Percentiles rank a stretch among this genome's conserved stretches.
Evolutionary conservation across 2,888 invertebrate genomes (phyloP).

Genomic region (Liopterus haemorrhoidalis): DNA sequence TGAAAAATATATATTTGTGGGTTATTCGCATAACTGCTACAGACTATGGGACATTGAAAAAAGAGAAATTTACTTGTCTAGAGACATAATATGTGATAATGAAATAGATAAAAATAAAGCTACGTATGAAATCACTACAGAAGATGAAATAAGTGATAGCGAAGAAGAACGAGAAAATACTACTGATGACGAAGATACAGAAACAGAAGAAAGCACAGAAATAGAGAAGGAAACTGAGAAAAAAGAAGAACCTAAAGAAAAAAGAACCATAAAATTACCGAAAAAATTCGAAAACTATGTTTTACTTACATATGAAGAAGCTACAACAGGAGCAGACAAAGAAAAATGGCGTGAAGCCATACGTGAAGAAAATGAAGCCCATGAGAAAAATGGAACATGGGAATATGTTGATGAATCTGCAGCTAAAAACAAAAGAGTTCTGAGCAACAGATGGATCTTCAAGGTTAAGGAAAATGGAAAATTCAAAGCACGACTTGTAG

Average conservation of each 20-base stretch:
- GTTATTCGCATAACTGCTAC: slow-evolving; percentile 28
- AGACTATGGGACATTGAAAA: slow-evolving; percentile 28
- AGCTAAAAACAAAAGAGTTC: slow-evolving; percentile 22
- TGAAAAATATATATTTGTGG: slow-evolving; percentile 32
- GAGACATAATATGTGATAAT: too few relatives aligned
- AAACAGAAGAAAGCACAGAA: slow-evolving; percentile 6
- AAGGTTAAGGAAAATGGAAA: slow-evolving; percentile 29
- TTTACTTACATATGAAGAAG: slow-evolving; percentile 12
- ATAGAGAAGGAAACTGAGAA: slow-evolving; percentile 1
- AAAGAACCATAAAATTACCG: slow-evolving; percentile 10
- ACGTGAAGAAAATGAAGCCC: slow-evolving; percentile 29
- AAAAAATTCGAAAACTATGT: slow-evolving; percentile 11
- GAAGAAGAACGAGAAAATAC: slow-evolving; percentile 5
- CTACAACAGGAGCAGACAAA: slow-evolving; percentile 3
- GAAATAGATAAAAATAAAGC: slow-evolving; percentile 24
- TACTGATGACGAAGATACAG: slow-evolving; percentile 1
- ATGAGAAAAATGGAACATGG: slow-evolving; percentile 30
- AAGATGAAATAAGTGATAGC: slow-evolving; percentile 2
- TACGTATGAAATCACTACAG: slow-evolving; percentile 12
- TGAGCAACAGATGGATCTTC: slow-evolving; percentile 30
- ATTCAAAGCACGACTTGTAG: slow-evolving; percentile 29
- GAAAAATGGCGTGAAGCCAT: slow-evolving; percentile 24
- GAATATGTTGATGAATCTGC: slow-evolving; percentile 19
- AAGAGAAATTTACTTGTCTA: too few relatives aligned
- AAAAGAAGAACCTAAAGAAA: slow-evolving; percentile 2